Base-by-base conservation (phyloP, 2,797 vertebrate genomes). In the Hydrophis major region DNA sequence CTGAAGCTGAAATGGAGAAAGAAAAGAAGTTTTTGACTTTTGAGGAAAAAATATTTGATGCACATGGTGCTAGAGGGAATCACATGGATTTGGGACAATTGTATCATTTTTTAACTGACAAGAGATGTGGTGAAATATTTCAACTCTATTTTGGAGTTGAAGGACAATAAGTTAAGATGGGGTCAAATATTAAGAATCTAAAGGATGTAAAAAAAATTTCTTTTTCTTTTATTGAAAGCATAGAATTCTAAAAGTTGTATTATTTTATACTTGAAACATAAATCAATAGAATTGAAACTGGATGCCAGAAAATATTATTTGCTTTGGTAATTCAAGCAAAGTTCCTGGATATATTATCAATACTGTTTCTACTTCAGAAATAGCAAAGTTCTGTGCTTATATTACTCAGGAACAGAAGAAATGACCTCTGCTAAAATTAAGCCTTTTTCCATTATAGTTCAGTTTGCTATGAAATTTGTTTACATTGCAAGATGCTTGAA, bases 1-100 rank as follows among this genome's bases (percentile, higher is more conserved):
- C 93, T 32, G 92, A 91, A 11, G 91, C 89, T 37, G 96, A 96
- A 61, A 90, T 96, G 94, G 97, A 98, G 95, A 98, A 97, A n/a
- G 97, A 98, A 93, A 98, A 98, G 1, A 99, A 98, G 89, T 99
- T 99, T 96, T 96, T 98, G 3, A 89, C 96, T 94, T 99, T 99
- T 96, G 98, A 99, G 96, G 99, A 99, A 96, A 98, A 98, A 25
- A 97, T 97, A 94, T 99, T 99, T 95, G 98, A 98, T 96, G 98
- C 98, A 14, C 98, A 98, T 61, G 99, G 99, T 96, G 97, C 97
- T 95, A 98, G 98, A 97, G 98, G 98, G 90, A 99, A 98, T 96
- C 99, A 99, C 96, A 99, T 99, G 99, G 99, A 99, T 98, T 98
- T 99, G 57, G 99, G 99, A 57, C 98, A 99, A 95, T 98, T 99